Conservation (phyloP, 2,113 vertebrate genomes). For the Lophochroa leadbeateri region DNA sequence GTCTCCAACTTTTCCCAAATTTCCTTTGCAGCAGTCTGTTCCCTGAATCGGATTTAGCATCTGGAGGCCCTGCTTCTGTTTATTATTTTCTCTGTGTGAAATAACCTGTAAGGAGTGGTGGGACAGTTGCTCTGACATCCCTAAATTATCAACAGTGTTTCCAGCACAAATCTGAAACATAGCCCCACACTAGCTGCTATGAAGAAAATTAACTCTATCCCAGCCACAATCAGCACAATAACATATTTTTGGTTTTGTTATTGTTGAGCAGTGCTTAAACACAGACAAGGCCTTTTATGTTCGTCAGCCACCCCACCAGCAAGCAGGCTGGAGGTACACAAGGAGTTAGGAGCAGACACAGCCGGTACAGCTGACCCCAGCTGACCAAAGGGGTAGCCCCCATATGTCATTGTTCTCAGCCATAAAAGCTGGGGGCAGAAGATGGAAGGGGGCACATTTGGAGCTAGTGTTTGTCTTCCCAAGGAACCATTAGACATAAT, state of each 20-base stretch:
- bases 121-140: neutral
- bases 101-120: neutral
- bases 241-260: neutral
- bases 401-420: accelerated
- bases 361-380: neutral
- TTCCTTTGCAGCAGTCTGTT: neutral
- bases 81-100: neutral
- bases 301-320: accelerated
- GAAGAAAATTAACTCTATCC: neutral
- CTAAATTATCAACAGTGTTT: neutral
- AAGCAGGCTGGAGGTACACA: too few species aligned
- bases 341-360: neutral
- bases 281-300: accelerated
- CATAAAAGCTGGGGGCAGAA: neutral
- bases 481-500: neutral
- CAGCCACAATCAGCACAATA: neutral
- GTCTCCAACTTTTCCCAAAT: neutral
- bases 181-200: neutral
- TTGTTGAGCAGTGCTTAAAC: neutral
- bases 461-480: neutral
- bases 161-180: neutral
- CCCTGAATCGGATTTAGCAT: neutral
- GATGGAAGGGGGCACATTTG: accelerated
- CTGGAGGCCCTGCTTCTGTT: neutral
- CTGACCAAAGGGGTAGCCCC: neutral